Evolutionary conservation across 2,888 invertebrate genomes (phyloP), one percentile per base, ranked within the genome.

Genomic region (Drosophila demipolita): DNA sequence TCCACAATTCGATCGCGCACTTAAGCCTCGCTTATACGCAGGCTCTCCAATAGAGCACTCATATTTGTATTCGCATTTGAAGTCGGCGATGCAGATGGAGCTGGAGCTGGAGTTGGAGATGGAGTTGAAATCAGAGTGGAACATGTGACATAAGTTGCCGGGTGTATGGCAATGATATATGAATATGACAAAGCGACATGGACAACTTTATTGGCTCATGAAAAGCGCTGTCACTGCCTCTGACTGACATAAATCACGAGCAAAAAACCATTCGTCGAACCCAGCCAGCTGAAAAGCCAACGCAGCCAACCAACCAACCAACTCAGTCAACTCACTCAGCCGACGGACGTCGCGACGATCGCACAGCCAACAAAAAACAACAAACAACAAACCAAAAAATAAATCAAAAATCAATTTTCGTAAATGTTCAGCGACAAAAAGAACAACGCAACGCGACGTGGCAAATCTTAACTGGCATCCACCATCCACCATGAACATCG

Each of bases 141-240:
- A 70, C 75, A 86, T 83, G 75, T 86, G 86, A 89, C 86, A 86
- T 86, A 86, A 86, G 86, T 89, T 61, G 82, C 84, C 83, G 83
- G 83, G 82, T 80, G 80, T 75, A 83, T 78, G 77, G 87, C 79
- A 79, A 82, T 87, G 88, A 87, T 87, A 87, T 87, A 89, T 89
- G 89, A 85, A 83, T 87, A 87, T 89, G 89, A 87, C 87, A 89
- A 87, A 85, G 86, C 87, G 86, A 82, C 87, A 83, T 83, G 76
- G 87, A 89, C 87, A 87, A 89, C 87, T 87, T 87, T 87, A 87
- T 87, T 87, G 89, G 87, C 89, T 87, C 87, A 87, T 89, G 89
- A 87, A 89, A 87, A 87, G 86, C 89, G 85, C 88, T 87, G 87
- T 87, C 87, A 87, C 89, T 87, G 86, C 78, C 83, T 76, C 83